A percentile compares a stretch with the other conserved stretches of the same genome.
Conservation (phyloP, 2,797 vertebrate genomes). For the Cyprinodon diabolis region DNA sequence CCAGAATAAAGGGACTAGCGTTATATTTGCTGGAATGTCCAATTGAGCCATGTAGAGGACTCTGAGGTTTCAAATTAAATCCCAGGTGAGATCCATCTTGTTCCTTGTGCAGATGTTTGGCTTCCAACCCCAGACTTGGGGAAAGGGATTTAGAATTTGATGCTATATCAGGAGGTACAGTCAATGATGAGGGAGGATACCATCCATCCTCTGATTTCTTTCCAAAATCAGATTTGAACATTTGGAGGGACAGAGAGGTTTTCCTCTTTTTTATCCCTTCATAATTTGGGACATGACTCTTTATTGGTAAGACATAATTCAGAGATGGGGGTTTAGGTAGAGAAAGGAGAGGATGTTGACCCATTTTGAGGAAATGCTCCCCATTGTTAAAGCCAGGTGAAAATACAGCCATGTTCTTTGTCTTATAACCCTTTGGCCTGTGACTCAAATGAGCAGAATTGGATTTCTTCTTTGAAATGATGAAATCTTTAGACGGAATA, state of each 20-base stretch:
- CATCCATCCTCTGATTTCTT: conserved; percentile 15
- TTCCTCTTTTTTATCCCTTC: conserved; percentile 5
- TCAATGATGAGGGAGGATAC: neutral
- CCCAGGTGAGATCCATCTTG: neutral
- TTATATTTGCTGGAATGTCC: neutral
- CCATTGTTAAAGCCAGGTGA: conserved; percentile 3
- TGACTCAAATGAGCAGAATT: neutral
- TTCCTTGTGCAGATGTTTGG: conserved; percentile 22
- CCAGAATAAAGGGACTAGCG: neutral
- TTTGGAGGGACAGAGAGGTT: neutral
- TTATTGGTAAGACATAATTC: conserved; percentile 23
- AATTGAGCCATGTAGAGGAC: conserved; percentile 1
- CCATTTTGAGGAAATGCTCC: conserved; percentile 9
- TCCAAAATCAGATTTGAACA: neutral
- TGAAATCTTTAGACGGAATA: conserved; percentile 14
- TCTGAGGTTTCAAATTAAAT: conserved; percentile 5
- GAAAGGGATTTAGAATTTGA: conserved; percentile 9
- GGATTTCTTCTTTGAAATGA: conserved; percentile 11
- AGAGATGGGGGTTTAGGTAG: conserved; percentile 1
- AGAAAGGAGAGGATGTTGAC: neutral
- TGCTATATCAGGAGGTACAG: neutral
- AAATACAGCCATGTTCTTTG: conserved; percentile 10
- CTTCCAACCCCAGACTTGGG: conserved; percentile 12
- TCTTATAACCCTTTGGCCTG: conserved; percentile 10
- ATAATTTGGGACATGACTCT: conserved; percentile 2